phyloP scores from a whole-genome alignment of 92 coral and sea anemone genomes.

The Actinostola sp. region DNA sequence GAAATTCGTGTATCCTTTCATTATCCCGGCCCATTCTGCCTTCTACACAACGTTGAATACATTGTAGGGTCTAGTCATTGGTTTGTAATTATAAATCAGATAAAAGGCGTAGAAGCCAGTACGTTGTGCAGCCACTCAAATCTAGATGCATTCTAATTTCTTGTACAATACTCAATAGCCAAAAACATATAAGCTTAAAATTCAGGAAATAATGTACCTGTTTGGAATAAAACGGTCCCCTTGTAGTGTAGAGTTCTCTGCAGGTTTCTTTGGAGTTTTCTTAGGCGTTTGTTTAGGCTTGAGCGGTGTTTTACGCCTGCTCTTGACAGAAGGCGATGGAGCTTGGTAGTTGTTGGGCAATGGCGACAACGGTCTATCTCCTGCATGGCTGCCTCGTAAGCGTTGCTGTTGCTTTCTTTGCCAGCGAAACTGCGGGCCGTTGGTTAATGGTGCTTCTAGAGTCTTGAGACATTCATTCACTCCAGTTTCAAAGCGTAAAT shows the following conservation, averaged over 20 bases:
- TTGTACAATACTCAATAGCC: too few species aligned
- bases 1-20: too few species aligned
- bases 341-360: constrained; percentile 28
- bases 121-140: too few species aligned
- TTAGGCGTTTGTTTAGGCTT: constrained; percentile 76
- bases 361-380: constrained; percentile 55
- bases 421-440: constrained; percentile 91
- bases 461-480: constrained; percentile 85
- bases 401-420: constrained; percentile 75
- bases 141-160: too few species aligned
- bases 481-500: constrained; percentile 83
- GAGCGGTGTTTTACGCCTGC: constrained; percentile 53
- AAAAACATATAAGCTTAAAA: not conserved
- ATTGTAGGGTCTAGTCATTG: too few species aligned
- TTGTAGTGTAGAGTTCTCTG: constrained; percentile 53
- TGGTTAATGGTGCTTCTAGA: constrained; percentile 86
- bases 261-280: constrained; percentile 74
- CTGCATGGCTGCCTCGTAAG: constrained; percentile 12
- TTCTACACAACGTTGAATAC: too few species aligned
- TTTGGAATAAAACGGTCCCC: constrained; percentile 94
- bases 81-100: too few species aligned
- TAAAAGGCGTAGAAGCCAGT: too few species aligned
- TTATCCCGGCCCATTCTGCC: too few species aligned
- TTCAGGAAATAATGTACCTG: constrained; percentile 40
- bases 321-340: constrained; percentile 27